Percentiles rank a stretch among this genome's conserved stretches.
Conservation (phyloP, 2,797 vertebrate genomes). For the Molothrus aeneus region DNA sequence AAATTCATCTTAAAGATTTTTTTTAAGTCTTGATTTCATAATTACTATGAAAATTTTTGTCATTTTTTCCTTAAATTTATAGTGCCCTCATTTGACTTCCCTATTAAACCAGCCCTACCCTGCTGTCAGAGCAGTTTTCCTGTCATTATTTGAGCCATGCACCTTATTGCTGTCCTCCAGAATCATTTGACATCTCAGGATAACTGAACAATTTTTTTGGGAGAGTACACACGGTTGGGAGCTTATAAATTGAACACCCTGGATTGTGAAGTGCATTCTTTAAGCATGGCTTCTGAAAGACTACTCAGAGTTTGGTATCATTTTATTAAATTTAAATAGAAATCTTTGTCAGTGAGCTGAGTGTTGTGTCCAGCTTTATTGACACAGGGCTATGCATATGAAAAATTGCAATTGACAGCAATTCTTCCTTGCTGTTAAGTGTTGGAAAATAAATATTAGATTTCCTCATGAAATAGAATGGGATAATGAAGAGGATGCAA, state of each 20-base stretch:
- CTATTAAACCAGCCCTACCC: neutral
- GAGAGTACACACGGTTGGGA: rapidly evolving
- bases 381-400: neutral
- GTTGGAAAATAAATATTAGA: neutral
- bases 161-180: neutral
- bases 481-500: neutral
- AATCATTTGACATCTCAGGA: neutral
- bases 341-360: neutral
- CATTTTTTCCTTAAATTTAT: neutral
- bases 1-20: neutral
- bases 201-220: neutral
- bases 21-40: neutral
- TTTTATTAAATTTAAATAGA: neutral
- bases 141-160: neutral
- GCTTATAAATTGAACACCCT: neutral
- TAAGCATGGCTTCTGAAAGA: neutral
- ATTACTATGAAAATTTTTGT: neutral
- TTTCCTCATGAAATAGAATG: neutral
- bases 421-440: neutral
- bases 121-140: neutral
- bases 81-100: neutral
- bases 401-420: neutral
- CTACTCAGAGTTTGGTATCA: rapidly evolving
- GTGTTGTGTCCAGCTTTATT: neutral
- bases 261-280: neutral